Evolutionary conservation across 2,888 invertebrate genomes (phyloP).

Genomic region (Platycheirus albimanus): DNA sequence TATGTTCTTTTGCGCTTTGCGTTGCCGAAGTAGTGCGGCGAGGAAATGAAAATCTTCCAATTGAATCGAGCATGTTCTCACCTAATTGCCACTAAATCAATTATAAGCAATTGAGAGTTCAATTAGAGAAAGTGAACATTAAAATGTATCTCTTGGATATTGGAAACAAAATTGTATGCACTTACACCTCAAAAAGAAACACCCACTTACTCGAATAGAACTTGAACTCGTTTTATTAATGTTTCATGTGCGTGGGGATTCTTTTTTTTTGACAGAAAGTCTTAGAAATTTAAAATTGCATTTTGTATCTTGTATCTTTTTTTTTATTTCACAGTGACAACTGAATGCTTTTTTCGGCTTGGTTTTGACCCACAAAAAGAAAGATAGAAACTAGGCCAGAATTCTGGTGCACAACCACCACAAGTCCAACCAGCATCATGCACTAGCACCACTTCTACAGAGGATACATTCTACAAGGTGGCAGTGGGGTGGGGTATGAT

Average conservation of each 20-base stretch:
- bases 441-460: slow-evolving; percentile 8
- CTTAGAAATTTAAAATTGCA: background rate
- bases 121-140: slow-evolving; percentile 10
- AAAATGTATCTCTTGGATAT: background rate
- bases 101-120: slow-evolving; percentile 60
- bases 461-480: too few species aligned
- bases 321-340: background rate
- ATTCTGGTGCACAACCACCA: slow-evolving; percentile 34
- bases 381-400: slow-evolving; percentile 53
- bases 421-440: background rate
- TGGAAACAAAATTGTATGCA: background rate
- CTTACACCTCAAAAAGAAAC: background rate
- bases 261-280: background rate
- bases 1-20: slow-evolving; percentile 2
- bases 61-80: slow-evolving; percentile 31
- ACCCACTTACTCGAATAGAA: background rate
- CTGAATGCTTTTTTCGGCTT: slow-evolving; percentile 16
- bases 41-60: slow-evolving; percentile 22
- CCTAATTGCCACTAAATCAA: slow-evolving; percentile 54
- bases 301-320: background rate
- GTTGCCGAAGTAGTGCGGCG: too few species aligned
- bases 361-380: slow-evolving; percentile 61
- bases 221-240: background rate
- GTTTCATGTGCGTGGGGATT: background rate
- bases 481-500: slow-evolving; percentile 7